These are phyloP conservation scores for Odobenus rosmarus DNA, from an alignment of 2,113 vertebrate genomes.

Conservation along the genomic window DNA sequence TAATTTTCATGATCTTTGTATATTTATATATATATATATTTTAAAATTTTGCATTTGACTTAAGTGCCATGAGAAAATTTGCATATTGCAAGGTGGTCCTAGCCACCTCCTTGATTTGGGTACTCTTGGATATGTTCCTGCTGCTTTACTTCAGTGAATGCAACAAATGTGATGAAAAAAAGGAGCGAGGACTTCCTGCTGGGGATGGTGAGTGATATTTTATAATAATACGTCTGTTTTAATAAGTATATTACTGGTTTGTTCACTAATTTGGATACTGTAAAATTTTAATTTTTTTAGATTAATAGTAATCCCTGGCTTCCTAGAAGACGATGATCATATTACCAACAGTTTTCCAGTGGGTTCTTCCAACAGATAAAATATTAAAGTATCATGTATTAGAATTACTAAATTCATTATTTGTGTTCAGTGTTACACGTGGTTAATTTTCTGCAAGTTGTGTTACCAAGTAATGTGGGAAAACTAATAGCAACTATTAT, in stretches of 20 bases:
- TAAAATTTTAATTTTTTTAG: background rate
- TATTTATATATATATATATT: conserved; percentile 88
- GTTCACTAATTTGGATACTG: background rate
- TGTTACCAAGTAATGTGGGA: background rate
- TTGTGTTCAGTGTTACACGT: background rate
- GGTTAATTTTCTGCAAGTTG: conserved; percentile 38
- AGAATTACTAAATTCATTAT: conserved; percentile 21
- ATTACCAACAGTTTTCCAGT: background rate
- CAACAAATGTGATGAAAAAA: conserved; percentile 99
- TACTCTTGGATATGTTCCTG: conserved; percentile 99
- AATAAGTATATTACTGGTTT: background rate
- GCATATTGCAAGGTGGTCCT: conserved; percentile 99
- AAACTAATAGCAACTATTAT: background rate
- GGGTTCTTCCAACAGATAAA: conserved; percentile 28
- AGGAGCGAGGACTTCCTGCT: conserved; percentile 94
- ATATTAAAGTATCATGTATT: conserved; percentile 24
- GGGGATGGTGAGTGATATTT: conserved; percentile 87
- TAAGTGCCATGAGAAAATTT: conserved; percentile 97
- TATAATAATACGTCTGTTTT: background rate
- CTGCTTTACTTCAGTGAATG: conserved; percentile 99
- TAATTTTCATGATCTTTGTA: conserved; percentile 84
- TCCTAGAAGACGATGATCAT: background rate
- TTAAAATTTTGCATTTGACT: conserved; percentile 86
- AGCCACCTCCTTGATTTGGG: conserved; percentile 99
- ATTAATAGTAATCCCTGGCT: conserved; percentile 15